Base-by-base conservation (phyloP, 2,888 invertebrate species). In the Epirrhoe alternata region DNA sequence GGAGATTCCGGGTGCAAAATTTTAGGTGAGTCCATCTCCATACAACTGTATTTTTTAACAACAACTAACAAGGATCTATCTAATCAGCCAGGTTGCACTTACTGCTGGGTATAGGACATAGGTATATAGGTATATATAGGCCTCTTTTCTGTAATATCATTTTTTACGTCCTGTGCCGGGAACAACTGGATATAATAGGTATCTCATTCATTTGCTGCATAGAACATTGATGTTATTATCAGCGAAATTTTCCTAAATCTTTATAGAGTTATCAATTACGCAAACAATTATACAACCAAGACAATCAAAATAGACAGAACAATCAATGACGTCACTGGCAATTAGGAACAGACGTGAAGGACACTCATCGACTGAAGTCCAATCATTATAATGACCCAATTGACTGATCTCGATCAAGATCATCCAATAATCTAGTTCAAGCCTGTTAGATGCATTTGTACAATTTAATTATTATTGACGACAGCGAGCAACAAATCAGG, bases 1-100 rank as follows among this genome's bases (percentile, higher is more conserved):
- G 92, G 74, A 88, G 94, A 80, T 92, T 94, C 83, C 94, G 94
- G 88, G 95, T 95, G 92, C 94, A 94, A 80, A 94, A 93, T 83
- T 95, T 92, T 87, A 95, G 95, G 95, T 95, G 72, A 78, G 85
- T 51, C 38, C 53, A 66, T 57, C 54, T 62, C 55, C 17, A 30
- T 51, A 5, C 6, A 24, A 24, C 24, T 30, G 38, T 6, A 12
- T 14, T 14, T 45, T 1, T 12, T 12, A 6, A 45, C n/a, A 35
- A 24, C 24, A 3, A 24, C 24, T 24, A 24, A 24, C 24, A 24
- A 24, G 3, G 24, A 24, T 24, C 24, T 24, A 24, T 24, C 24
- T 24, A 24, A 24, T 24, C 24, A 24, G 24, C 24, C 24, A 24
- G 24, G 24, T 24, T 24, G 24, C 24, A 24, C 24, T 3, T 3